A percentile compares a stretch with the other conserved stretches of the same genome.
Evolutionary conservation across 35 echinoderm and acorn worm genomes (phyloP).

Genomic region (Hemicentrotus pulcherrimus): DNA sequence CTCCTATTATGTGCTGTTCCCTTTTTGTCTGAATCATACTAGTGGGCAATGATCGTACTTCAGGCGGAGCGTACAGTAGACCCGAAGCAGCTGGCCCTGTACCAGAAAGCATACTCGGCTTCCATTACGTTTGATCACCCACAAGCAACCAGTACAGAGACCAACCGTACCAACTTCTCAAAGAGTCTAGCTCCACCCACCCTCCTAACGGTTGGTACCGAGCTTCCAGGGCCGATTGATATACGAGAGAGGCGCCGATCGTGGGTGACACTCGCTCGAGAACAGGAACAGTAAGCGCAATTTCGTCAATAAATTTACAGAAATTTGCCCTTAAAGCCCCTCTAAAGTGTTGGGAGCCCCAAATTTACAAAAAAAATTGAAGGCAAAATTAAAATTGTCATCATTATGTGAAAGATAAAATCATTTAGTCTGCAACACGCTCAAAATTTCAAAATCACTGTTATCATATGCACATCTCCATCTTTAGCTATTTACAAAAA

Average conservation of each 20-base stretch:
- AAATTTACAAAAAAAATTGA: too few species aligned
- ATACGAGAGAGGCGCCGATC: slow-evolving; percentile 18
- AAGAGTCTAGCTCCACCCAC: not conserved
- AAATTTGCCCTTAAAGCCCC: not conserved
- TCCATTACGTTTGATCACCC: slow-evolving; percentile 43
- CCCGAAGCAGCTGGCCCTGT: slow-evolving; percentile 38
- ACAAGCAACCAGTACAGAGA: not conserved
- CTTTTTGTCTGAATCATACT: not conserved
- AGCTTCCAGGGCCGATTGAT: not conserved
- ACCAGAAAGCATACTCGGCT: slow-evolving; percentile 61
- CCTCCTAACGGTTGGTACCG: not conserved
- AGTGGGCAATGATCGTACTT: slow-evolving; percentile 76
- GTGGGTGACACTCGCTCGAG: not conserved
- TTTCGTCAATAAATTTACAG: not conserved
- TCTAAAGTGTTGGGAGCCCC: not conserved
- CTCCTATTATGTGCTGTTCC: not conserved
- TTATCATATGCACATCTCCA: too few species aligned
- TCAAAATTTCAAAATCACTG: too few species aligned
- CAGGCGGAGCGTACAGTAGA: slow-evolving; percentile 58
- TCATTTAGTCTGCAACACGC: too few species aligned
- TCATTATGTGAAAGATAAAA: too few species aligned
- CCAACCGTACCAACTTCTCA: slow-evolving; percentile 36
- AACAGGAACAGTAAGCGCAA: not conserved
- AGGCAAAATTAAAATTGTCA: too few species aligned
- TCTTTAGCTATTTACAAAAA: too few species aligned